These are phyloP conservation scores for Andrena trimmerana DNA, from an alignment of 2,888 invertebrate species.

Conservation along the genomic window DNA sequence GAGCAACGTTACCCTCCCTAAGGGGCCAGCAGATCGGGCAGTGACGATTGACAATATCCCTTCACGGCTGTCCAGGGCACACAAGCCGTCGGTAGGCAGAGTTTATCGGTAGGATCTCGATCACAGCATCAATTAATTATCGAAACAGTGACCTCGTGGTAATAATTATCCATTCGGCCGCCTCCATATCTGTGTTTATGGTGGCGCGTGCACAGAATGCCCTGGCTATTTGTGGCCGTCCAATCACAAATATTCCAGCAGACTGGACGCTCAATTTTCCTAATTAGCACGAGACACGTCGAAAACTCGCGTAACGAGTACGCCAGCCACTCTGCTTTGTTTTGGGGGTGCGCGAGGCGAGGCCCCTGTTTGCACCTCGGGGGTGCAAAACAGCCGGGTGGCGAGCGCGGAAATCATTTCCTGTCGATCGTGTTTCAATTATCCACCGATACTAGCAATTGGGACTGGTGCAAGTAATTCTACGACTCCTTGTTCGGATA, in stretches of 20 bases:
- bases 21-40: slow-evolving; percentile 18
- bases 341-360: neutral
- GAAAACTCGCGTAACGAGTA: slow-evolving; percentile 47
- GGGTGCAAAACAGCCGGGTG: neutral
- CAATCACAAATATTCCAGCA: slow-evolving; percentile 57
- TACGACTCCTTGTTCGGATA: too few relatives aligned
- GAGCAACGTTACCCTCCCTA: neutral
- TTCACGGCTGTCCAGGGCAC: neutral
- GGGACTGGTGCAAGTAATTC: neutral
- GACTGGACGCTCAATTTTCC: slow-evolving; percentile 63
- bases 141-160: slow-evolving; percentile 70
- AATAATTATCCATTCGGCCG: slow-evolving; percentile 77
- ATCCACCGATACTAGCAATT: neutral
- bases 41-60: slow-evolving; percentile 50
- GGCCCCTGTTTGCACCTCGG: neutral
- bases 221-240: slow-evolving; percentile 62
- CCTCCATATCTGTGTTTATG: slow-evolving; percentile 67
- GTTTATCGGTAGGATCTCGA: slow-evolving; percentile 51
- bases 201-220: slow-evolving; percentile 52
- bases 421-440: neutral
- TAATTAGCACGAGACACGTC: slow-evolving; percentile 65
- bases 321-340: neutral
- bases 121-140: slow-evolving; percentile 74
- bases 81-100: neutral
- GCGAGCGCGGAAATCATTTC: neutral